Evolutionary conservation across 2,113 vertebrate genomes (phyloP).

Genomic region (Ploceus nigricollis): DNA sequence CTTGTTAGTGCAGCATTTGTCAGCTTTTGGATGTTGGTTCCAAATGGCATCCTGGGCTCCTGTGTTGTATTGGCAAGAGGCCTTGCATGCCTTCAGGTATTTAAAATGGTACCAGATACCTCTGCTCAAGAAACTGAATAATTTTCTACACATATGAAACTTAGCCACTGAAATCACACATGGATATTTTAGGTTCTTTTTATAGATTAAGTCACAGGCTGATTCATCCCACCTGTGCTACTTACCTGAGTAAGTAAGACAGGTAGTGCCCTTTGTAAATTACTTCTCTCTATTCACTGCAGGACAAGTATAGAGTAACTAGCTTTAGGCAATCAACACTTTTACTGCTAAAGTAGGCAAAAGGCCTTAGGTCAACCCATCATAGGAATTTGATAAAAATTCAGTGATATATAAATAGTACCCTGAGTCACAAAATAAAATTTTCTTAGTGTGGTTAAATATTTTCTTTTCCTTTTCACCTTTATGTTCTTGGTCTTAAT

Average conservation of each 20-base stretch:
- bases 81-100: background rate
- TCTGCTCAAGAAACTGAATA: background rate
- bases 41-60: background rate
- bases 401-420: background rate
- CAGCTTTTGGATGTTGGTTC: background rate
- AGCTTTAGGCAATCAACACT: background rate
- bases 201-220: background rate
- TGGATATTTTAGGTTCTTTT: background rate
- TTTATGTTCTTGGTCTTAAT: background rate
- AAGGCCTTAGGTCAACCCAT: background rate
- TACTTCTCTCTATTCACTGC: background rate
- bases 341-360: background rate
- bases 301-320: background rate
- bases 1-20: accelerated
- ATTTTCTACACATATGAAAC: background rate
- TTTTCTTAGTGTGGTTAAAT: background rate
- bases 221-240: background rate
- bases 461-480: background rate
- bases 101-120: background rate
- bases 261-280: background rate
- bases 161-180: background rate
- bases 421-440: background rate
- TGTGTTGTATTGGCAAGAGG: background rate
- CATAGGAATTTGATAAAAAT: background rate
- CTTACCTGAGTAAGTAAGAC: background rate